Evolutionary conservation across 2,113 vertebrate species (phyloP).

Genomic region (Delphinus delphis): DNA sequence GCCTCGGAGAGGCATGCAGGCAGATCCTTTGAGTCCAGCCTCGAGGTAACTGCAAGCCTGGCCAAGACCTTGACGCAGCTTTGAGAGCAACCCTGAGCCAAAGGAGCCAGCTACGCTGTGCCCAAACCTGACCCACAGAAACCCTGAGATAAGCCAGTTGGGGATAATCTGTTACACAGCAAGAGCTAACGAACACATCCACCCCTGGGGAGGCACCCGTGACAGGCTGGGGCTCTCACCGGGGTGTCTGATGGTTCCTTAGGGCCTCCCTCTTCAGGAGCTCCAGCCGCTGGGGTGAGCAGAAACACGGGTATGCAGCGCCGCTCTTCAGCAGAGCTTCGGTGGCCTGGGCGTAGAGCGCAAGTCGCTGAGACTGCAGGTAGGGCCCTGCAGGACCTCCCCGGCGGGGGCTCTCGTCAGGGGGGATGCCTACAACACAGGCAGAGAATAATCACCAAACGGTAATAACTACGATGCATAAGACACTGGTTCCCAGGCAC

Average conservation of each 20-base stretch:
- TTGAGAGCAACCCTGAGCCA: not conserved
- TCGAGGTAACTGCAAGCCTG: not conserved
- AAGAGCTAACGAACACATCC: not conserved
- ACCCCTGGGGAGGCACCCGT: accelerated
- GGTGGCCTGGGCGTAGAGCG: constrained; percentile 84
- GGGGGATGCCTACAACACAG: constrained; percentile 87
- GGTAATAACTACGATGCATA: accelerated
- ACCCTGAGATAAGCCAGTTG: accelerated
- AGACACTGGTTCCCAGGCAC: accelerated
- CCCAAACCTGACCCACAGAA: not conserved
- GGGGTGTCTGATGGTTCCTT: constrained; percentile 88
- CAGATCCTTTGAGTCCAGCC: not conserved
- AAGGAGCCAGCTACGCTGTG: not conserved
- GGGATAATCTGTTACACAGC: not conserved
- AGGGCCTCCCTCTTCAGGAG: constrained; percentile 93
- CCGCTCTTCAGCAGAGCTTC: constrained; percentile 83
- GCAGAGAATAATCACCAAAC: not conserved
- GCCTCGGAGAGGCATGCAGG: not conserved
- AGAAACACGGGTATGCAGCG: constrained; percentile 94
- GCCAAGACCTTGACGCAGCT: not conserved
- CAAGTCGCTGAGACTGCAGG: constrained; percentile 90
- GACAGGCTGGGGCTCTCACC: constrained; percentile 79
- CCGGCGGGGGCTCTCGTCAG: constrained; percentile 91
- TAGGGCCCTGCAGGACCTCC: constrained; percentile 91
- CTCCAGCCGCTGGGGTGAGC: constrained; percentile 89